These are phyloP conservation scores for Notarius quadriscutis DNA, from an alignment of 2,113 vertebrate genomes.

Conservation along the genomic window DNA sequence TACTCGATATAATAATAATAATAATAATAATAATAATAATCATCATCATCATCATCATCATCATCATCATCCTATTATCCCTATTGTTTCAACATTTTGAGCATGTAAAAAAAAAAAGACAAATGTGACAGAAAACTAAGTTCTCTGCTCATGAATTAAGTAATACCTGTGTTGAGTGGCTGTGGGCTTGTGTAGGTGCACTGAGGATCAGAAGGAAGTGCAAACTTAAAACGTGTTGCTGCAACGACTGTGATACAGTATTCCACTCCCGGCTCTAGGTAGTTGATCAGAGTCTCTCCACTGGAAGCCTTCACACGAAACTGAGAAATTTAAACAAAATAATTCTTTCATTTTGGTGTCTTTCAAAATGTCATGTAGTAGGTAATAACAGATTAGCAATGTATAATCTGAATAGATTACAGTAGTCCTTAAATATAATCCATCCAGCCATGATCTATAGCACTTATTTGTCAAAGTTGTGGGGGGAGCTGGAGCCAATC, in stretches of 20 bases:
- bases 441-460: too few relatives aligned
- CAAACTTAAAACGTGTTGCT: background rate
- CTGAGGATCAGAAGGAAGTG: slow-evolving; percentile 4
- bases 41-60: too few relatives aligned
- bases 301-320: slow-evolving; percentile 23
- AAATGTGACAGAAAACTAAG: background rate
- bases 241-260: slow-evolving; percentile 17
- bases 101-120: background rate
- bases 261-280: slow-evolving; percentile 21
- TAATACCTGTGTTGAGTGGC: slow-evolving; percentile 12
- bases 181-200: slow-evolving; percentile 26
- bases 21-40: too few relatives aligned
- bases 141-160: background rate
- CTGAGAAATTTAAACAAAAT: background rate
- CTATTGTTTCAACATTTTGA: background rate
- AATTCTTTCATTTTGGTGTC: background rate
- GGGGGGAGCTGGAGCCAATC: too few relatives aligned
- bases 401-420: background rate
- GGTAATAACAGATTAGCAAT: background rate
- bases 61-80: background rate
- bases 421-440: background rate
- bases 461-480: too few relatives aligned
- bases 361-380: background rate
- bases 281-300: slow-evolving; percentile 40
- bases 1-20: background rate